Evolutionary conservation across 1,140 invertebrate genomes (phyloP).

Genomic region (Heliconius melpomene): DNA sequence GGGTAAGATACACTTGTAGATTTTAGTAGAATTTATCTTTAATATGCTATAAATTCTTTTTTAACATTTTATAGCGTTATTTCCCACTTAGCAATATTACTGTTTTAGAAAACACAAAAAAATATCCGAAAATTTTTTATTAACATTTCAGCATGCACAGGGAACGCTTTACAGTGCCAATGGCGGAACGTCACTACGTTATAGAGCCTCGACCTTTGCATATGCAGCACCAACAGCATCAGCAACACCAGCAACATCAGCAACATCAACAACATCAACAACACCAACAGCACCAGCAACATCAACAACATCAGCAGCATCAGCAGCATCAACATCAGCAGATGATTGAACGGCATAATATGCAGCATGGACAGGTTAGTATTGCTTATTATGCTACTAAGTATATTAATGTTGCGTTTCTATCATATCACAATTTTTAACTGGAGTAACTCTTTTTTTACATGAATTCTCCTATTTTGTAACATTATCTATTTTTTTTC

Average conservation of each 20-base stretch:
- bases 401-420: not conserved
- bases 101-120: too few relatives aligned
- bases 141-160: conserved; percentile 4
- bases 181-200: conserved; percentile 8
- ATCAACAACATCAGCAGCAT: not conserved
- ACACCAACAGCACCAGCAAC: not conserved
- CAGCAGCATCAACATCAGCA: not conserved
- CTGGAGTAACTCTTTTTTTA: too few relatives aligned
- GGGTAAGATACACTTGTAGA: conserved; percentile 15
- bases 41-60: not conserved
- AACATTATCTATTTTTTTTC: too few relatives aligned
- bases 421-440: not conserved
- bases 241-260: not conserved
- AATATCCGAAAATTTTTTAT: not conserved
- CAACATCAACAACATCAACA: not conserved
- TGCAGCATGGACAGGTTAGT: not conserved
- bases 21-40: not conserved
- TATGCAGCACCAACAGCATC: not conserved
- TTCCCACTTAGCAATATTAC: too few relatives aligned
- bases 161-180: not conserved
- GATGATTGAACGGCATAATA: conserved; percentile 11
- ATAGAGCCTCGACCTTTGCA: not conserved
- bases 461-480: too few relatives aligned
- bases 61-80: too few relatives aligned
- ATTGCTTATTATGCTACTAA: not conserved